Evolutionary conservation across 2,797 vertebrate species (phyloP), one percentile per base, ranked within the genome.

Genomic region (Nothura maculosa): DNA sequence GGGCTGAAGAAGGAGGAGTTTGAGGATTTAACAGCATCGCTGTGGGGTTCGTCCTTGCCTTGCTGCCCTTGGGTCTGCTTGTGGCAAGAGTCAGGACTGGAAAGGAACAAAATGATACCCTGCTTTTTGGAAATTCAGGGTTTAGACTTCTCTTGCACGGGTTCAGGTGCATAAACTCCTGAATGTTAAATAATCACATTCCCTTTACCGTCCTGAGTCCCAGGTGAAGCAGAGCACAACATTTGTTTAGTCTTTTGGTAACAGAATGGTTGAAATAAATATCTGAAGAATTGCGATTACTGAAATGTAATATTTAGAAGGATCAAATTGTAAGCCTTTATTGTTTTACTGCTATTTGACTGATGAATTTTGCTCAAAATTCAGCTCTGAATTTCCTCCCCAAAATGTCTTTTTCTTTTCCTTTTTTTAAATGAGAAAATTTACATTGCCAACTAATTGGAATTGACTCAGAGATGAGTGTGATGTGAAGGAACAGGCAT

Each of bases 21-120:
- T 30, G 30, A 20, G 40, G 57, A 36, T 63, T 84, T 88, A 57
- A 3, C 52, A 75, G 69, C 6, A 7, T 48, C 48, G 43, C 43
- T 63, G 19, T 77, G 40, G 45, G 68, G 82, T 92, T 85, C 21
- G n/a, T 64, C 81, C 47, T 77, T 67, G 62, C 32, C 66, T 77
- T 92, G 43, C 90, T 95, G 82, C 74, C 42, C 28, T 88, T 82
- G n/a, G 66, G 89, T 82, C 81, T 88, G n/a, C 84, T 88, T 85
- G n/a, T 38, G 19, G 38, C 78, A 92, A 45, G 72, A 89, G 69
- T 42, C 75, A 66, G 25, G 54, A 17, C 32, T 68, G 66, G 73
- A 92, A 89, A 73, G 30, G 62, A 80, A 34, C 36, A 55, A 75
- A 85, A 34, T 38, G 6, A 11, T 87, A 58, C 15, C 21, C 38